Evolutionary conservation across 2,888 invertebrate species (phyloP).

Genomic region (Nymphalis c-album): DNA sequence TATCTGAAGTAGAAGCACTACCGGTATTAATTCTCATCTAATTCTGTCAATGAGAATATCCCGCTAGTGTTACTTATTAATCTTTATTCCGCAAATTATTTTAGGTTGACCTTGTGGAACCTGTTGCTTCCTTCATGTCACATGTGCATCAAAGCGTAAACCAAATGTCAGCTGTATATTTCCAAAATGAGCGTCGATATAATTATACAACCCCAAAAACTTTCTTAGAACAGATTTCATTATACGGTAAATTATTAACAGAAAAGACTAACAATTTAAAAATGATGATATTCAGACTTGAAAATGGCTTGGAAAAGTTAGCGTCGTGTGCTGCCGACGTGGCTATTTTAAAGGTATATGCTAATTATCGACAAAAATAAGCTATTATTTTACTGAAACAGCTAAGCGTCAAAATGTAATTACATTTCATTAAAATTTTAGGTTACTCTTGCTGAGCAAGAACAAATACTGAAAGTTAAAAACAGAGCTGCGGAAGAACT

Average conservation of each 20-base stretch:
- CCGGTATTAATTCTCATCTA: slow-evolving; percentile 72
- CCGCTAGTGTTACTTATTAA: neutral
- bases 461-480: slow-evolving; percentile 91
- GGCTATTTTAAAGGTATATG: slow-evolving; percentile 88
- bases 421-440: slow-evolving; percentile 36
- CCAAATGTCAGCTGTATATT: slow-evolving; percentile 89
- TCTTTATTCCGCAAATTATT: slow-evolving; percentile 3
- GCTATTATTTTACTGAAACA: too few relatives aligned
- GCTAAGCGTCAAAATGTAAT: too few relatives aligned
- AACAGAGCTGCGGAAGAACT: slow-evolving; percentile 94
- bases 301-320: slow-evolving; percentile 93
- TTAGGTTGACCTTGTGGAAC: slow-evolving; percentile 79
- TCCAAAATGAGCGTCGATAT: slow-evolving; percentile 92
- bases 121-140: slow-evolving; percentile 94
- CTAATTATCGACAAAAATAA: neutral
- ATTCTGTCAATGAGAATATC: neutral
- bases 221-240: slow-evolving; percentile 94
- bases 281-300: slow-evolving; percentile 88
- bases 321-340: slow-evolving; percentile 92
- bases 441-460: slow-evolving; percentile 85
- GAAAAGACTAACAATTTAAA: slow-evolving; percentile 86
- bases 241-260: slow-evolving; percentile 87
- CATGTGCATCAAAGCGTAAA: slow-evolving; percentile 94
- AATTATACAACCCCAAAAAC: slow-evolving; percentile 99
- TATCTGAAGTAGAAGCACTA: slow-evolving; percentile 88